Percentiles rank a stretch among this genome's conserved stretches.
Conservation (phyloP, 2,888 invertebrate genomes). For the Galerucella nymphaeae region DNA sequence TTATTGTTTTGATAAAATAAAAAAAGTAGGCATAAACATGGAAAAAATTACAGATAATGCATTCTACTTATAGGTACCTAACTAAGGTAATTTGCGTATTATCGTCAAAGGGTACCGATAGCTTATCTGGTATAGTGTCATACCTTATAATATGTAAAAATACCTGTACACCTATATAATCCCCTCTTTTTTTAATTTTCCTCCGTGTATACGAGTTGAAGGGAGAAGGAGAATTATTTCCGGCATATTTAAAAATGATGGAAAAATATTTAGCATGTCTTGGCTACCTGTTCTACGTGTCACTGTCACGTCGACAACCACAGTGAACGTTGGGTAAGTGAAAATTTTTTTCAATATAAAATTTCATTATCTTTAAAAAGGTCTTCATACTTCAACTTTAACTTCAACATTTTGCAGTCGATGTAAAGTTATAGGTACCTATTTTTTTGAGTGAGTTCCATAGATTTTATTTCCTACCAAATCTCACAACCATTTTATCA, state of each 20-base stretch:
- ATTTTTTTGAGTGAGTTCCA: too few species aligned
- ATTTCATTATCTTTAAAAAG: too few species aligned
- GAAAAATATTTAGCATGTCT: slow-evolving; percentile 39
- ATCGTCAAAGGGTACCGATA: slow-evolving; percentile 38
- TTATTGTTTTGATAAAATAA: slow-evolving; percentile 22
- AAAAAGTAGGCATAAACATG: slow-evolving; percentile 26
- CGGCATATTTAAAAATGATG: slow-evolving; percentile 42
- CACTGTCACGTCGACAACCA: slow-evolving; percentile 27
- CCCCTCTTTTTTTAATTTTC: slow-evolving; percentile 22
- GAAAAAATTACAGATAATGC: slow-evolving; percentile 35
- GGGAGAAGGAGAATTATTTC: slow-evolving; percentile 26
- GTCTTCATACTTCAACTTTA: too few species aligned
- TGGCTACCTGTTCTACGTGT: slow-evolving; percentile 38
- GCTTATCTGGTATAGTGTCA: slow-evolving; percentile 36
- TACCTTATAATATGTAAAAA: slow-evolving; percentile 31
- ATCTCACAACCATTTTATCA: too few species aligned
- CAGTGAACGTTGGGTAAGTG: slow-evolving; percentile 29
- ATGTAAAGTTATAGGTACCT: too few species aligned
- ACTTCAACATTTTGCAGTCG: too few species aligned
- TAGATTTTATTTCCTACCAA: too few species aligned
- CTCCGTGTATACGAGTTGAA: not conserved
- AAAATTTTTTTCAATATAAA: too few species aligned
- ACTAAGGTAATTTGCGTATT: slow-evolving; percentile 38
- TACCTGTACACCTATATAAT: slow-evolving; percentile 18
- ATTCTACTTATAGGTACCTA: slow-evolving; percentile 39